Evolutionary conservation across 2,113 vertebrate species (phyloP).

Genomic region (Antechinus flavipes): DNA sequence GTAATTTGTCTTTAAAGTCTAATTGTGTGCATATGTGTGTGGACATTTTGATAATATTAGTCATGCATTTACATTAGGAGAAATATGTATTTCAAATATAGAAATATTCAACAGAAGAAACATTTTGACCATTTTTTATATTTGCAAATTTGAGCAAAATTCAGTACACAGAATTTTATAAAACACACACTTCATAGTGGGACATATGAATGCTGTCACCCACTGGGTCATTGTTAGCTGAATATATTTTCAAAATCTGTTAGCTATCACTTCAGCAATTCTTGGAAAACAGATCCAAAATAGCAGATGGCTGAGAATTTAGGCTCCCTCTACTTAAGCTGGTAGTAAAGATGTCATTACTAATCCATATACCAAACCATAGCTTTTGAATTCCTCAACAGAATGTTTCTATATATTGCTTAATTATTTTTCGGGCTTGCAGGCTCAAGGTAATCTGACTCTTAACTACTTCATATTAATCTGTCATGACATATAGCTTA

Average conservation of each 20-base stretch:
- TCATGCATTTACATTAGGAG: neutral
- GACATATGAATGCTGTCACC: slow-evolving; percentile 12
- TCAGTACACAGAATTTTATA: slow-evolving; percentile 10
- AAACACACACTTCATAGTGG: slow-evolving; percentile 22
- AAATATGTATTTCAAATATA: slow-evolving; percentile 22
- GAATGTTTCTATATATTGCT: slow-evolving; percentile 57
- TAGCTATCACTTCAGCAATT: slow-evolving; percentile 43
- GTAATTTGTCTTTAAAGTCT: neutral
- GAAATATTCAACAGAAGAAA: neutral
- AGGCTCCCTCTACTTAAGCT: slow-evolving; percentile 35
- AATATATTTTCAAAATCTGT: slow-evolving; percentile 69
- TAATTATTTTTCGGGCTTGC: slow-evolving; percentile 61
- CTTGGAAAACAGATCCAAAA: slow-evolving; percentile 53
- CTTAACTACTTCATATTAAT: slow-evolving; percentile 60
- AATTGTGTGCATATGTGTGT: neutral
- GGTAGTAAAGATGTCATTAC: slow-evolving; percentile 42
- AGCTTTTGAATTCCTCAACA: slow-evolving; percentile 53
- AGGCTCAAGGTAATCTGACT: slow-evolving; percentile 49
- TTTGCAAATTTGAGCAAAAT: neutral
- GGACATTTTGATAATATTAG: neutral
- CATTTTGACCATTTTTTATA: slow-evolving; percentile 8
- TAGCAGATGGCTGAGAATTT: slow-evolving; percentile 46
- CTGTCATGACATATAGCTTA: slow-evolving; percentile 50
- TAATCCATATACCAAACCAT: slow-evolving; percentile 41
- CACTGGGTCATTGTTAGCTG: neutral